Conservation (phyloP, 2,113 vertebrate species). For the Hemibagrus wyckioides region DNA sequence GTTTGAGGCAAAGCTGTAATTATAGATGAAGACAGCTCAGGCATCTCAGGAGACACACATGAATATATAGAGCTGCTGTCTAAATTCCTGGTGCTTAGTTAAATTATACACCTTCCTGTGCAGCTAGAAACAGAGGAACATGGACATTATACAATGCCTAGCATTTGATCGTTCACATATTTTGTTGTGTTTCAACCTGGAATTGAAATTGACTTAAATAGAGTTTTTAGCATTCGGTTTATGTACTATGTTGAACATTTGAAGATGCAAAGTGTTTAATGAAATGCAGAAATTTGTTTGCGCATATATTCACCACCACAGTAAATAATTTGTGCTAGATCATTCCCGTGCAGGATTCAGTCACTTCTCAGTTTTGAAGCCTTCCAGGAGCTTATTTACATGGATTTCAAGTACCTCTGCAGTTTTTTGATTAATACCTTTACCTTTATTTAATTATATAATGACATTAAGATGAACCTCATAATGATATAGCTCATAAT, state of each 20-base stretch:
- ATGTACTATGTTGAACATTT: neutral
- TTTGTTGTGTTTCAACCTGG: neutral
- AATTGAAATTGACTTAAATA: neutral
- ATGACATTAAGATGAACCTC: neutral
- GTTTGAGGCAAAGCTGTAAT: conserved; percentile 36
- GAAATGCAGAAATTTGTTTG: neutral
- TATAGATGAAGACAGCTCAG: conserved; percentile 19
- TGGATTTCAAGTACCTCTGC: neutral
- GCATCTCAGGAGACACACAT: conserved; percentile 32
- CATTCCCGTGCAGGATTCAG: neutral
- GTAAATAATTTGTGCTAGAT: neutral
- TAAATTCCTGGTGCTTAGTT: neutral
- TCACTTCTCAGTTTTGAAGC: neutral
- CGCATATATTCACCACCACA: neutral
- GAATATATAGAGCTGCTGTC: conserved; percentile 27
- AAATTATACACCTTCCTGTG: conserved; percentile 26
- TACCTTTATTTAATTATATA: neutral
- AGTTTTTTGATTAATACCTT: neutral
- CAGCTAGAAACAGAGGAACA: neutral
- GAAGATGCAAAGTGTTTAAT: neutral
- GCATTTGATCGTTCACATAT: neutral
- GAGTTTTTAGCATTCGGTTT: neutral
- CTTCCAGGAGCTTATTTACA: neutral
- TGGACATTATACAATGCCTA: neutral
- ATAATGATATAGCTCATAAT: neutral